Evolutionary conservation across 2,888 invertebrate species (phyloP), one percentile per base, ranked within the genome.

Genomic region (Apamea epomidion): DNA sequence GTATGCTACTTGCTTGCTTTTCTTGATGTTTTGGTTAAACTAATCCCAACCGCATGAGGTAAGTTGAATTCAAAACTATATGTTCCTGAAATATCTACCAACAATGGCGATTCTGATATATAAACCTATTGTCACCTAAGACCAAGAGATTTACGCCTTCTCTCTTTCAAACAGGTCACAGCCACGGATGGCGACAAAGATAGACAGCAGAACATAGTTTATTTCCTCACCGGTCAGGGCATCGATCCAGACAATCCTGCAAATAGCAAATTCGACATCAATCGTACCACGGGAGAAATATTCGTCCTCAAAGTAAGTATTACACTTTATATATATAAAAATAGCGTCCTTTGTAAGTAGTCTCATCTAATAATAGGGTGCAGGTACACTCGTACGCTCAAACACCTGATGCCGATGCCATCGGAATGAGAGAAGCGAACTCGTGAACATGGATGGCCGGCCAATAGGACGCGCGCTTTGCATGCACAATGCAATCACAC

Each of bases 121-220:
- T 37, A 65, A 58, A 54, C 2, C 14, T 25, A 10, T 60, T 67
- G 60, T 70, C 37, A 29, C 14, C 0, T n/a, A 45, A 51, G 14
- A 68, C 25, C 16, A 25, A 62, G 6, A 62, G n/a, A 74, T 72
- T 76, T 42, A 83, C 48, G 42, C n/a, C 5, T 21, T 58, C 21
- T 62, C 25, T 74, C n/a, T 48, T 60, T 54, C 37, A 78, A 82
- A 87, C 97, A 99, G 99, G 99, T 99, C 88, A 98, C 98, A 81
- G 99, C 99, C 67, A 99, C 99, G 18, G 99, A 99, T 95, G 99
- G 99, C 74, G 99, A 99, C 96, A 98, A 99, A 94, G 99, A 99
- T 94, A 98, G 99, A 88, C 98, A 98, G 79, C 99, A 99, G 95
- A 98, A 99, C 95, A 99, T 99, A 94, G 99, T 99, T 60, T 99